Evolutionary conservation across 53 echinoderm and acorn worm species (phyloP), one percentile per base, ranked within the genome.

Genomic region (Echinarachnius parma): DNA sequence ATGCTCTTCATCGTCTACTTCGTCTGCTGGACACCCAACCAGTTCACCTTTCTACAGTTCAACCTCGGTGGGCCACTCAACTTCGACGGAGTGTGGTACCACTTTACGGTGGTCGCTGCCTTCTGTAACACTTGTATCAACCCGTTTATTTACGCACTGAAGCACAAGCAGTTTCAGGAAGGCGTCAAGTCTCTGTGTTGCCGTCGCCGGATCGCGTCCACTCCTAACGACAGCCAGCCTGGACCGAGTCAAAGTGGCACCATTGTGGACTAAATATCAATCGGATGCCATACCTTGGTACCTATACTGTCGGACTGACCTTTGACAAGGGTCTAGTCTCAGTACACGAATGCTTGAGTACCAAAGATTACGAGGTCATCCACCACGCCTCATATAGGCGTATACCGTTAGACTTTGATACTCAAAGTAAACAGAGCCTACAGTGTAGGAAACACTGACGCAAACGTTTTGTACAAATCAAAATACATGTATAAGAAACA

Each of bases 1-100:
- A 85, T 88, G 7, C 59, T 92, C 24, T 92, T 85, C 55, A 65
- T 88, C 34, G 78, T 92, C 16, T 92, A 78, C 68, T 71, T 92
- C 47, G 56, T 92, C 25, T 92, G 92, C 53, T 92, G 92, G 92
- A 85, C 85, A 4, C 92, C 92, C 0, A 92, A 92, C 32, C 92
- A 92, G 45, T 65, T 82, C 63, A 92, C 92, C 0, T 92, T 88
- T 52, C 79, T 92, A 48, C 78, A 63, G 47, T 88, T 81, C 61
- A 92, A 92, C 46, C 70, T 92, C 9, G 85, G 85, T 11, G 88
- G 85, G 22, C 75, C 74, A 13, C 78, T 92, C 5, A 78, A 88
- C 48, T 84, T 88, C 60, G 60, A 81, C 55, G 85, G 88, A 11
- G 63, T 78, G 4, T 92, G 88, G 85, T 92, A 92, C 60, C 76